A percentile compares a stretch with the other conserved stretches of the same genome.
Conservation (phyloP, 2,797 vertebrate genomes). For the Sebastes miniatus region DNA sequence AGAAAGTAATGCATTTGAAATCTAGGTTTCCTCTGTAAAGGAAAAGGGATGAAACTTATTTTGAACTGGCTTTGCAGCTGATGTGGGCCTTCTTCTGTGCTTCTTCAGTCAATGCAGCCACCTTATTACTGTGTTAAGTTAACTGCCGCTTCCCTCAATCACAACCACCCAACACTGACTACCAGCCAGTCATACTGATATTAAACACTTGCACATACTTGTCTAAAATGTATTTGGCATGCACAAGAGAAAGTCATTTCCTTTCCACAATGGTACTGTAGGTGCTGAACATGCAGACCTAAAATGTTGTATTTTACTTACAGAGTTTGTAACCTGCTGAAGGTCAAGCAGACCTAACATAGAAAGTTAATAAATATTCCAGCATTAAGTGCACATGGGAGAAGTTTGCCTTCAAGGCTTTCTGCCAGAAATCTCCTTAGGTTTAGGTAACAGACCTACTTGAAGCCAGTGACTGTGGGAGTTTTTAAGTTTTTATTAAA, state of each 20-base stretch:
- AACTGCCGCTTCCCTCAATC: not conserved
- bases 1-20: not conserved
- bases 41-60: not conserved
- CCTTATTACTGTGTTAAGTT: not conserved
- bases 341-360: not conserved
- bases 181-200: not conserved
- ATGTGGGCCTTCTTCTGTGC: not conserved
- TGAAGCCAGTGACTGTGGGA: not conserved
- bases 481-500: too few species aligned
- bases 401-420: not conserved
- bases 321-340: not conserved
- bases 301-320: not conserved
- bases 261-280: not conserved
- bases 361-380: not conserved
- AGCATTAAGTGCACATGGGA: not conserved
- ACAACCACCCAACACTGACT: not conserved
- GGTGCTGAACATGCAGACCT: not conserved
- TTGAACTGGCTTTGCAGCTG: not conserved
- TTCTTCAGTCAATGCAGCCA: not conserved
- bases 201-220: slow-evolving; percentile 8
- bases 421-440: not conserved
- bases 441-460: not conserved
- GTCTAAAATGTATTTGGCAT: slow-evolving; percentile 3
- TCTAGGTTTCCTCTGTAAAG: not conserved
- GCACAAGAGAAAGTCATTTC: not conserved